Evolutionary conservation across 2,888 invertebrate genomes (phyloP), one percentile per base, ranked within the genome.

Genomic region (Lamellibrachia columna): DNA sequence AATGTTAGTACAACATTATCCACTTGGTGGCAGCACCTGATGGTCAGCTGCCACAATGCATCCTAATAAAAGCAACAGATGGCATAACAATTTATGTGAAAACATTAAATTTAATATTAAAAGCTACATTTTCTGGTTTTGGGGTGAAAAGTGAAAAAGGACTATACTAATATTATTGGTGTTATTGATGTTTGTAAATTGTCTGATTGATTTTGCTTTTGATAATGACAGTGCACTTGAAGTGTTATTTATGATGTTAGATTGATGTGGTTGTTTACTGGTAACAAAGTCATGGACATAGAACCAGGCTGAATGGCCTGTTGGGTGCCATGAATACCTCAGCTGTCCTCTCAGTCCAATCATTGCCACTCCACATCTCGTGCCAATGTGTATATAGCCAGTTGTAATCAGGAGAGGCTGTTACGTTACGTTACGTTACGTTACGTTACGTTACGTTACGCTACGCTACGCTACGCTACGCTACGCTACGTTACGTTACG

Each of bases 21-120:
- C 22, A 75, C 75, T 75, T 75, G 75, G 75, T 75, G 75, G 75
- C 22, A 75, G 75, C 75, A 75, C 75, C 75, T 75, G 75, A 75
- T 15, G 60, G 15, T 15, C 60, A 15, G 60, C 22, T 75, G 22
- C 75, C n/a, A 22, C 22, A 4, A 15, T 75, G 75, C 75, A 75
- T n/a, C 22, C 22, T 75, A 22, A 6, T 40, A 40, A 40, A 40
- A 40, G 40, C 40, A 40, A 40, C 40, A 40, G 40, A 40, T 40
- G 40, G 40, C 40, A 40, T 40, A 40, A 40, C 40, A 40, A 40
- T 40, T 40, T 40, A 40, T 40, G 40, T 40, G 40, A 40, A 40
- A 40, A 40, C 40, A 40, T 40, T 40, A 40, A 40, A 40, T 40
- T 22, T 22, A 22, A 75, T 75, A 75, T 75, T 75, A 22, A 40